Evolutionary conservation across 1,140 invertebrate genomes (phyloP), one percentile per base, ranked within the genome.

Genomic region (Phocides pigmalion): DNA sequence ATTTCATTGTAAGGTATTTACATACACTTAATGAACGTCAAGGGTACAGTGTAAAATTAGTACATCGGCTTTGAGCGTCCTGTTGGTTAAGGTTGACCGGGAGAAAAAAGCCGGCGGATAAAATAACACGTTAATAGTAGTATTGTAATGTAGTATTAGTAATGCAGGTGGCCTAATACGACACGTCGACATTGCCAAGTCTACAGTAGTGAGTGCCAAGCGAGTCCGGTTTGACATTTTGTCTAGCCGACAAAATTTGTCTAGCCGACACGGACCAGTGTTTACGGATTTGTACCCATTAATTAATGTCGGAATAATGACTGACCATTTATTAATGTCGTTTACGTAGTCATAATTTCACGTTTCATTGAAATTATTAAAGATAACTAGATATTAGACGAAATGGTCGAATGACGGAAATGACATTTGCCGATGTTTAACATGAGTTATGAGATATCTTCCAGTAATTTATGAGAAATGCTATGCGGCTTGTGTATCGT

Each of bases 281-380:
- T 28, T 46, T 41, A 17, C 41, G 11, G 25, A 46, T 32, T 32
- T 46, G 22, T 46, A 25, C 14, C 17, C 54, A 58, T 58, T 58
- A 58, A 58, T 58, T 58, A 35, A 58, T 35, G 54, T 58, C 54
- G 22, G 17, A 35, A 59, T 59, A 59, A 59, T 59, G 54, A 59
- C 42, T 46, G 15, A 42, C 35, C 42, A 46, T 59, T 46, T 28
- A 59, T 59, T n/a, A 59, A 59, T 46, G 22, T 59, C 42, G 32
- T 59, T 46, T 58, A 58, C 22, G 35, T 46, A 46, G 41, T 59
- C 22, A 59, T 59, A 59, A 59, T 59, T 59, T 46, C 25, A 59
- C 54, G 54, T 59, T 59, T 46, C 54, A 46, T 59, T 59, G 54
- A 44, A 59, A 59, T 46, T 28, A 32, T 59, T 47, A 59, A 44